Base-by-base conservation (phyloP, 2,888 invertebrate genomes). In the Diplolepis rosae region DNA sequence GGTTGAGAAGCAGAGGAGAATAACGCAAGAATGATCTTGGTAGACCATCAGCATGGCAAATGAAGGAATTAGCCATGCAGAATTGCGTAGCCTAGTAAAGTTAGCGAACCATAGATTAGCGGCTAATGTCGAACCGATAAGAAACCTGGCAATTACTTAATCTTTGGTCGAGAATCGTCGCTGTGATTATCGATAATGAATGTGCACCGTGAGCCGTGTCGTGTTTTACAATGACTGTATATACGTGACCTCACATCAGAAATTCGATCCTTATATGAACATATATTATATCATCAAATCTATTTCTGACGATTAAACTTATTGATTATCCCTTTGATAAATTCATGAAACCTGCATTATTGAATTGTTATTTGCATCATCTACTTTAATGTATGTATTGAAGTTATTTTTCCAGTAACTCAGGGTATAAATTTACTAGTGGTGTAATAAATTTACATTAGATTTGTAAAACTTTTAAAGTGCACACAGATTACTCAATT, bases 121-220 rank as follows among this genome's bases (percentile, higher is more conserved):
- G 69, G 74, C 74, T 75, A 76, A 69, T 73, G 72, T 70, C 73
- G 74, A 48, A 50, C 73, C 79, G 83, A 84, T 82, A 83, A 83
- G 77, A 80, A 75, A 80, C 79, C 76, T 76, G 70, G 77, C 80
- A 83, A 85, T 85, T 84, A 84, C 82, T 84, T 83, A 84, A 85
- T 84, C 82, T 82, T 70, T 72, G 54, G 73, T 74, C 70, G 30
- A 74, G 74, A 79, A 83, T 83, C 82, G 81, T 80, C 81, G 75
- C 72, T 76, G 76, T 76, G 78, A 85, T 84, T 83, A 83, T 78
- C 80, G 78, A 73, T 82, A 83, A 83, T 80, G 80, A 79, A 81
- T 80, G 79, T 76, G 71, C 78, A 69, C 72, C 66, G 54, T 72
- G 67, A 73, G 74, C 77, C 76, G 71, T 72, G 69, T 73, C 70